These are phyloP conservation scores for Zhuqinia jingwanae DNA, from an alignment of 2,888 invertebrate genomes.

Conservation along the genomic window DNA sequence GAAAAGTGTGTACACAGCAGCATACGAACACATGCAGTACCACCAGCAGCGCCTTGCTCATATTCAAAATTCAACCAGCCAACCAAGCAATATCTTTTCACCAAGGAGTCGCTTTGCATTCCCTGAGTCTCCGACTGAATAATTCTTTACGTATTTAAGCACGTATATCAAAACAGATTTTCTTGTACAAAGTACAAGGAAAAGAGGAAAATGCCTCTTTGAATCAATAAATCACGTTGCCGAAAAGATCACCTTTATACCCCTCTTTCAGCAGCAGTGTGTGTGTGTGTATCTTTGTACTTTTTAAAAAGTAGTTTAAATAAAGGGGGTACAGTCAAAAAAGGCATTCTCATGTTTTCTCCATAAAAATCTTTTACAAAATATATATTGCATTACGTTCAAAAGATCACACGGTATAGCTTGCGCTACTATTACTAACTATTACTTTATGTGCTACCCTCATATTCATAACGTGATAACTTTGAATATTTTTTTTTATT, in stretches of 20 bases:
- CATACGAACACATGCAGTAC: too few species aligned
- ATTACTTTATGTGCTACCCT: too few species aligned
- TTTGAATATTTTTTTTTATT: background rate
- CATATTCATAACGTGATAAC: background rate
- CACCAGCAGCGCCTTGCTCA: too few species aligned
- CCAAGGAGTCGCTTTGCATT: too few species aligned
- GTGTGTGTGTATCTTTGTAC: constrained; percentile 15
- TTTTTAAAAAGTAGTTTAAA: background rate
- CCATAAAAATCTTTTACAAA: too few species aligned
- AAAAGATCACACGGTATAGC: background rate
- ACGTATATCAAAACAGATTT: background rate
- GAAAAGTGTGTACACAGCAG: constrained; percentile 11
- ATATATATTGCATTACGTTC: constrained; percentile 6
- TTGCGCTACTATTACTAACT: background rate
- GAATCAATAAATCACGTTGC: constrained; percentile 61
- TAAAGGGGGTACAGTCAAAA: background rate
- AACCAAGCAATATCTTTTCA: background rate
- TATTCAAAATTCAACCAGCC: constrained; percentile 17
- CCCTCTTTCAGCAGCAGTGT: too few species aligned
- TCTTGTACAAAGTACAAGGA: background rate
- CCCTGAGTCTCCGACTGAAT: too few species aligned
- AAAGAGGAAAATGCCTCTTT: constrained; percentile 17
- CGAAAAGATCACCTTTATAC: constrained; percentile 49
- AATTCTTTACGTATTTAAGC: too few species aligned
- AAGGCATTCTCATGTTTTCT: background rate